Evolutionary conservation across 2,113 vertebrate species (phyloP), one percentile per base, ranked within the genome.

Genomic region (Castor canadensis): DNA sequence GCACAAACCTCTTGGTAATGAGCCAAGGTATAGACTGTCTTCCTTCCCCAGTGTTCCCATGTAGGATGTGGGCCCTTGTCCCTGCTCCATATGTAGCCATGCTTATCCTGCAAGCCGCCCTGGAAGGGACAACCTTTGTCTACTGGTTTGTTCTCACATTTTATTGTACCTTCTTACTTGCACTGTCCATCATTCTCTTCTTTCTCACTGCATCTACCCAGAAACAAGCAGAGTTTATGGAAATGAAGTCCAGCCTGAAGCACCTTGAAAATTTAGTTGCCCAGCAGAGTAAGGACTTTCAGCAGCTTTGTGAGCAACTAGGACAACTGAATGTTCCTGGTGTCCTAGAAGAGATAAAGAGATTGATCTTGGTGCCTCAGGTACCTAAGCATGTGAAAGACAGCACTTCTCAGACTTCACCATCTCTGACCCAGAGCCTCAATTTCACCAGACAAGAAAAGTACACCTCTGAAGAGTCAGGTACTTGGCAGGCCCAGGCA

Each of bases 391-490:
- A 10, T 8, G 52, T 22, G 22, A 93, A 81, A 86, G 98, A 99
- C n/a, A 98, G 86, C 26, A 56, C 83, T 60, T 97, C 97, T 11
- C 99, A 99, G 97, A 99, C 98, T 9, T 98, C 98, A 3, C 98
- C 98, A 35, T 45, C n/a, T 80, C 75, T 1, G 3, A 38, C 75
- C n/a, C 96, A 89, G 49, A 38, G 8, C 54, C 32, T 75, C 38
- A 80, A 1, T 91, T 79, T 56, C 43, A 69, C 58, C 76, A 30
- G 26, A 35, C 73, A 97, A 72, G 58, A 93, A 64, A 72, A 58
- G 1, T 0, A 0, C 0, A 3, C 22, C 69, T 43, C 89, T 38
- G 0, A 38, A 84, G 92, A 97, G 28, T 89, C 93, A 0, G 49
- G 75, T 58, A 11, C 5, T 43, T 88, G 94, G 84, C 93, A 73